These are phyloP conservation scores for Gonocerus acuteangulatus DNA, from an alignment of 2,888 invertebrate genomes.

Conservation along the genomic window DNA sequence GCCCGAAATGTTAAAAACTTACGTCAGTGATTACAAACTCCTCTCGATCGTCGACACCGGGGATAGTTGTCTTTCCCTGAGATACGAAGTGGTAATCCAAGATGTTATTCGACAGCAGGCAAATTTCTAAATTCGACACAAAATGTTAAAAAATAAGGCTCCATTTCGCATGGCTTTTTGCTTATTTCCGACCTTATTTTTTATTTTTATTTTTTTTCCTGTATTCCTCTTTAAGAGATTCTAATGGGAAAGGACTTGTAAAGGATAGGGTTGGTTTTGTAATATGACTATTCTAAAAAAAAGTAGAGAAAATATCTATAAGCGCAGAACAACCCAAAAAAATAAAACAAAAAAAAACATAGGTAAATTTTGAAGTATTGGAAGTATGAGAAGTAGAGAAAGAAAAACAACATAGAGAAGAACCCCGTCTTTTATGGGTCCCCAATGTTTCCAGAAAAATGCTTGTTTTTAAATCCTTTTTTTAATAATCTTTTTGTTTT, in stretches of 20 bases:
- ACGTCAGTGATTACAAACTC: slow-evolving; percentile 83
- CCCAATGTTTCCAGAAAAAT: background rate
- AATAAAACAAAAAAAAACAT: no score
- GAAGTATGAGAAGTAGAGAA: background rate
- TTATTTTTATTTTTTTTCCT: no score
- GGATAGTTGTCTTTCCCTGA: slow-evolving; percentile 94
- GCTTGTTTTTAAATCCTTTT: background rate
- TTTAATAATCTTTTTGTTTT: background rate
- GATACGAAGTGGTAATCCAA: slow-evolving; percentile 89
- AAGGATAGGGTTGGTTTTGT: no score
- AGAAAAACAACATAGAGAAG: background rate
- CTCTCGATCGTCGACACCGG: slow-evolving; percentile 90
- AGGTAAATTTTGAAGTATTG: background rate
- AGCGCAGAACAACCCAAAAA: no score
- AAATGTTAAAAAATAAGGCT: background rate
- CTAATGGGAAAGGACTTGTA: no score
- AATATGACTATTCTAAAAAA: no score
- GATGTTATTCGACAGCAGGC: slow-evolving; percentile 78
- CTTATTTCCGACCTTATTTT: no score
- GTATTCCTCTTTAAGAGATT: no score
- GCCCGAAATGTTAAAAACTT: slow-evolving; percentile 47
- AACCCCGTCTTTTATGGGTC: background rate
- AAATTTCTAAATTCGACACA: slow-evolving; percentile 40
- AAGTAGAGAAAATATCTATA: no score
- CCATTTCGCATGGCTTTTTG: background rate